A percentile compares a stretch with the other conserved stretches of the same genome.
phyloP scores from a whole-genome alignment of 2,113 vertebrate species.

The Ameiurus melas region DNA sequence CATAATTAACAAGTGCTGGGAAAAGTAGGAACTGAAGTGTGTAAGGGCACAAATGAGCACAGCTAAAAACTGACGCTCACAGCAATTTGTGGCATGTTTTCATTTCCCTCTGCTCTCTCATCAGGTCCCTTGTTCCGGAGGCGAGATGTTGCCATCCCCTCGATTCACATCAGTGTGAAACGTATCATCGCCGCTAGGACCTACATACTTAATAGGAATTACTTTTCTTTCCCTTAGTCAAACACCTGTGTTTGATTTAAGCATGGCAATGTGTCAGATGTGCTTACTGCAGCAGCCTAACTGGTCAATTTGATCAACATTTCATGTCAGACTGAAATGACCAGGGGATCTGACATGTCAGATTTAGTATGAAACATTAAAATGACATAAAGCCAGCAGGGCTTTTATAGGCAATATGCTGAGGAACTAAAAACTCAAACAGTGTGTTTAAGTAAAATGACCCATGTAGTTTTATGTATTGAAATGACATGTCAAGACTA shows the following conservation, averaged over 20 bases:
- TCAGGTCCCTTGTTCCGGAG: conserved; percentile 9
- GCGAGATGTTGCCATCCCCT: conserved; percentile 27
- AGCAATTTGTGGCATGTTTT: conserved; percentile 17
- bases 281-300: conserved; percentile 31
- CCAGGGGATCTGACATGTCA: conserved; percentile 13
- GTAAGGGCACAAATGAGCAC: conserved; percentile 22
- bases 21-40: conserved; percentile 19
- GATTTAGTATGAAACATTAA: conserved; percentile 23
- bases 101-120: conserved; percentile 22
- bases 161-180: neutral
- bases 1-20: conserved; percentile 32
- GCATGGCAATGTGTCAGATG: conserved; percentile 34
- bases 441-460: neutral
- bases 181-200: conserved; percentile 19
- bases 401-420: neutral
- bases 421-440: neutral
- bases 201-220: conserved; percentile 30
- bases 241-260: conserved; percentile 40
- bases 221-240: conserved; percentile 15
- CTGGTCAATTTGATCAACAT: conserved; percentile 43
- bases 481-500: neutral
- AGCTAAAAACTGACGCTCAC: neutral
- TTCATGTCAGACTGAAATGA: conserved; percentile 36
- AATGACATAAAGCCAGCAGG: conserved; percentile 4
- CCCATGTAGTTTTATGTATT: neutral